Evolutionary conservation across 2,888 invertebrate species (phyloP).

Genomic region (Psylliodes chrysocephalus): DNA sequence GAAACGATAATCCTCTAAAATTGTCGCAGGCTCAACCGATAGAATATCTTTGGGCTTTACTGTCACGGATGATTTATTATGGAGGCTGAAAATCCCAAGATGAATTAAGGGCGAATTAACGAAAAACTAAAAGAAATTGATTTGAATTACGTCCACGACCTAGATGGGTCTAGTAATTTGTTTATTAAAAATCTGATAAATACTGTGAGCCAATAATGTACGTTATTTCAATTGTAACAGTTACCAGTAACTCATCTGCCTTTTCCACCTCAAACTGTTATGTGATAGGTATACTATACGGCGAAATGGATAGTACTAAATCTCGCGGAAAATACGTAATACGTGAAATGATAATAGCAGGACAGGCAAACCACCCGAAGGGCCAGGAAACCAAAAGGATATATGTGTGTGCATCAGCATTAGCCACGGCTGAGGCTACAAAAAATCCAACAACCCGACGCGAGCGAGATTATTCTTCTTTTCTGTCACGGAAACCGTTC

Average conservation of each 20-base stretch:
- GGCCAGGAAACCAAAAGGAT: constrained; percentile 22
- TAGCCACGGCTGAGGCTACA: neutral
- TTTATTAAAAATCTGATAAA: too few species aligned
- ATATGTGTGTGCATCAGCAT: constrained; percentile 23
- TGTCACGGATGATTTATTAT: too few species aligned
- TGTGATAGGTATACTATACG: constrained; percentile 25
- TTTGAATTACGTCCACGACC: too few species aligned
- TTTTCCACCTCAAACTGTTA: neutral
- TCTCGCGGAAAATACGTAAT: constrained; percentile 34
- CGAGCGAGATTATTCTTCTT: constrained; percentile 21
- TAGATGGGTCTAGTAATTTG: too few species aligned
- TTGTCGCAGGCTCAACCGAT: too few species aligned
- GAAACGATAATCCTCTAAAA: too few species aligned
- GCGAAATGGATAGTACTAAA: constrained; percentile 26
- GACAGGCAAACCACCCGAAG: constrained; percentile 13
- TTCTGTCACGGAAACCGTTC: constrained; percentile 24
- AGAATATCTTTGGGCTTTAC: too few species aligned
- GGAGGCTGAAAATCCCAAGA: too few species aligned
- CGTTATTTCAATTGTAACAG: too few species aligned
- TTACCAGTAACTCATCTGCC: neutral
- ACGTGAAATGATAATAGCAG: constrained; percentile 35
- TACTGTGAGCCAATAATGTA: too few species aligned
- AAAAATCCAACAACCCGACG: constrained; percentile 11
- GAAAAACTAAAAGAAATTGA: too few species aligned
- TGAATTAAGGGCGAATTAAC: too few species aligned